Conservation (phyloP, 1,140 invertebrate species). For the Heliconius eleuchia region DNA sequence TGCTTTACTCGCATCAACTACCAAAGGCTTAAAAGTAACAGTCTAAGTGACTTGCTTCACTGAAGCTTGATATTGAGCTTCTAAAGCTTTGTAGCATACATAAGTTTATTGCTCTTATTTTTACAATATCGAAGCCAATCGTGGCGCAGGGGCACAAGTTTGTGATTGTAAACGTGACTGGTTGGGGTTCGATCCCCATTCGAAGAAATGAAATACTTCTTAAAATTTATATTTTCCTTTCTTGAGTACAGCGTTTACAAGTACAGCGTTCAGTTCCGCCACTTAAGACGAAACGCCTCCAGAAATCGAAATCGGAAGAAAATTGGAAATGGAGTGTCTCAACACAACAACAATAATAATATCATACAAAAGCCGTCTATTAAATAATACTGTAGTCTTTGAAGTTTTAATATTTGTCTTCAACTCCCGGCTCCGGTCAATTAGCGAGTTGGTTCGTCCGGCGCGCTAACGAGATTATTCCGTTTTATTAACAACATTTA, state of each 20-base stretch:
- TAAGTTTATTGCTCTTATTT: not conserved
- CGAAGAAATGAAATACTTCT: too few species aligned
- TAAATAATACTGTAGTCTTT: not conserved
- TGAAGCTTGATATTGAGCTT: not conserved
- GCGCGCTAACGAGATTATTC: slow-evolving; percentile 5
- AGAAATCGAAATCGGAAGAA: too few species aligned
- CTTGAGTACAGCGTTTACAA: too few species aligned
- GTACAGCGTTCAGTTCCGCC: too few species aligned
- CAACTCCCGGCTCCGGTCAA: slow-evolving; percentile 1
- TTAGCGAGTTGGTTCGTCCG: not conserved
- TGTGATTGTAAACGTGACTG: too few species aligned
- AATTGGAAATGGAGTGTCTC: too few species aligned
- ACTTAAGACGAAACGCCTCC: too few species aligned
- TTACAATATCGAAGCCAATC: not conserved
- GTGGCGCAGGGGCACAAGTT: too few species aligned
- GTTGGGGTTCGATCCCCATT: too few species aligned
- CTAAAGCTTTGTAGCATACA: not conserved
- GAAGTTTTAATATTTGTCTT: slow-evolving; percentile 6
- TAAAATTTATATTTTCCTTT: too few species aligned
- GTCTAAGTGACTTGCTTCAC: not conserved
- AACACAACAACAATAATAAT: not conserved
- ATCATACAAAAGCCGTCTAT: not conserved
- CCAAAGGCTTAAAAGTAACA: not conserved
- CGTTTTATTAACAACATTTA: not conserved
- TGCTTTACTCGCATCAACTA: not conserved